phyloP scores from a whole-genome alignment of 2,888 invertebrate species.

The Perithous albicinctus region DNA sequence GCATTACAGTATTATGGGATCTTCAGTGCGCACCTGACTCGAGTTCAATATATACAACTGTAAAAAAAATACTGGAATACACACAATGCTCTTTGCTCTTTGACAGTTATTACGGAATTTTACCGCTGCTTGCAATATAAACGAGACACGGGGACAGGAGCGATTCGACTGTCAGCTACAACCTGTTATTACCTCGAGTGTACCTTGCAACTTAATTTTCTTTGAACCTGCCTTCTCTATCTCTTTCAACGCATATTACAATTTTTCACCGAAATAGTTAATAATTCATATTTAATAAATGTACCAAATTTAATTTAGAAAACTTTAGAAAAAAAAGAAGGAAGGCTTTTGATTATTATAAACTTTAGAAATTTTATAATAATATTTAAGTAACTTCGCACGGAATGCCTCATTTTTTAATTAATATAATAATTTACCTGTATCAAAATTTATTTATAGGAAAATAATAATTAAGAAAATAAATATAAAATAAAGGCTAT shows the following conservation, averaged over 20 bases:
- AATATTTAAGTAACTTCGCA: too few relatives aligned
- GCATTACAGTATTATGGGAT: neutral
- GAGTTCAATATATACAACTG: neutral
- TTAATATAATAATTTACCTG: too few relatives aligned
- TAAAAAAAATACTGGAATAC: slow-evolving; percentile 1
- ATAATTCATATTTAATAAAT: too few relatives aligned
- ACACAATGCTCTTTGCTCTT: slow-evolving; percentile 18
- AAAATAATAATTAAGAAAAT: too few relatives aligned
- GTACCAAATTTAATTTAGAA: too few relatives aligned
- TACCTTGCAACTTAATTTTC: neutral
- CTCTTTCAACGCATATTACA: neutral
- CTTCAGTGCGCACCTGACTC: neutral
- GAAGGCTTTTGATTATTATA: too few relatives aligned
- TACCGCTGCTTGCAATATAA: slow-evolving; percentile 16
- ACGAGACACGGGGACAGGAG: neutral
- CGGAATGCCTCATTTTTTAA: too few relatives aligned
- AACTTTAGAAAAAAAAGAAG: too few relatives aligned
- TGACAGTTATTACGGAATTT: slow-evolving; percentile 16
- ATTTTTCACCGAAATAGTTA: neutral
- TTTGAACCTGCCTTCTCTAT: neutral
- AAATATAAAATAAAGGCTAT: too few relatives aligned
- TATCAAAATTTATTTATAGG: too few relatives aligned
- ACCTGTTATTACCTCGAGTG: neutral
- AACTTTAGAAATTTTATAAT: too few relatives aligned
- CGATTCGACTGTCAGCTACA: neutral